Evolutionary conservation across 2,113 vertebrate genomes (phyloP).

Genomic region (Tamias sibiricus): DNA sequence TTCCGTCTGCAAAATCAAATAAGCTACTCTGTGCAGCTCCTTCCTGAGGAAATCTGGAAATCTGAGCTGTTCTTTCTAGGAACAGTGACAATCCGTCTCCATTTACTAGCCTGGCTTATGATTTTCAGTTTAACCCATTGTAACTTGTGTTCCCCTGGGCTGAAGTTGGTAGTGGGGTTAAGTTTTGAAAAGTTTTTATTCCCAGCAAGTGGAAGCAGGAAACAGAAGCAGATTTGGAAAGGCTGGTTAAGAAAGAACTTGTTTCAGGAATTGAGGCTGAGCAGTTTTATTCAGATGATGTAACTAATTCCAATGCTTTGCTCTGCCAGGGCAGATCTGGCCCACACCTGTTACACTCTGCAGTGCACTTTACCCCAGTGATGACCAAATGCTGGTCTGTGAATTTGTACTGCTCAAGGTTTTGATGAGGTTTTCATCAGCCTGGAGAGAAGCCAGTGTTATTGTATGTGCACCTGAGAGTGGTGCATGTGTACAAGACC

Average conservation of each 20-base stretch:
- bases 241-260: background rate
- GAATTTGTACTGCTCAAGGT: background rate
- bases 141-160: background rate
- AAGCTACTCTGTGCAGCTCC: slow-evolving; percentile 75
- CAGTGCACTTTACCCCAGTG: background rate
- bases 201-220: background rate
- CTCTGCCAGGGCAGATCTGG: background rate
- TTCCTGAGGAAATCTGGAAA: slow-evolving; percentile 84
- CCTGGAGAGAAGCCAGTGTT: background rate
- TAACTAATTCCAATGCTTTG: background rate
- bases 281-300: slow-evolving; percentile 36
- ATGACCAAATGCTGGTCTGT: background rate
- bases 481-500: rapidly evolving
- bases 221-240: slow-evolving; percentile 12
- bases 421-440: background rate
- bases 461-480: background rate
- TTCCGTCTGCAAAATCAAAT: slow-evolving; percentile 81
- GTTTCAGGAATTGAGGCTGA: background rate
- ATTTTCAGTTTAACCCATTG: slow-evolving; percentile 69
- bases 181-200: background rate
- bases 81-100: slow-evolving; percentile 71
- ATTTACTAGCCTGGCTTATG: background rate
- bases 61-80: slow-evolving; percentile 80
- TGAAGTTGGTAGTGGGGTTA: background rate
- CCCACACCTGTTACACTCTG: background rate